phyloP scores from a whole-genome alignment of 92 coral and sea anemone genomes.

The Parazoanthus swiftii region DNA sequence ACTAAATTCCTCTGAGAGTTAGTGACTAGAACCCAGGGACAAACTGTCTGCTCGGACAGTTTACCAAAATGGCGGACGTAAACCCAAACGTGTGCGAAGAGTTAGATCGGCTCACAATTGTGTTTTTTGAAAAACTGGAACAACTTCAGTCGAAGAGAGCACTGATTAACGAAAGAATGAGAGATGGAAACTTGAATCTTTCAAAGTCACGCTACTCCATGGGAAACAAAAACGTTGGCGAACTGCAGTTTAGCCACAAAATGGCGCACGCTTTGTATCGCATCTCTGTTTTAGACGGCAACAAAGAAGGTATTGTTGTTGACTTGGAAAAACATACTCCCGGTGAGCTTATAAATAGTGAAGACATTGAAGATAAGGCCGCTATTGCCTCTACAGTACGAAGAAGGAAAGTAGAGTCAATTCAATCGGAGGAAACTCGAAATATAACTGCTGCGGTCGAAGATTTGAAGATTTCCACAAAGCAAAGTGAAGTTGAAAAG shows the following conservation, averaged over 20 bases:
- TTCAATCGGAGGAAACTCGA: constrained; percentile 22
- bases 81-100: constrained; percentile 41
- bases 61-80: constrained; percentile 77
- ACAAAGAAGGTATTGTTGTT: constrained; percentile 15
- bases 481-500: background rate
- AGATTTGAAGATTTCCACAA: constrained; percentile 33
- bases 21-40: constrained; percentile 21
- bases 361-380: constrained; percentile 32
- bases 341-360: constrained; percentile 20
- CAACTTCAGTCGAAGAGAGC: constrained; percentile 62
- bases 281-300: constrained; percentile 27
- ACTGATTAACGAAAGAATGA: constrained; percentile 61
- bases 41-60: background rate
- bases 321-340: constrained; percentile 52
- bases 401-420: constrained; percentile 40
- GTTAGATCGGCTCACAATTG: constrained; percentile 68
- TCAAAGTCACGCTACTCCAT: constrained; percentile 97
- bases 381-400: constrained; percentile 13
- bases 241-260: constrained; percentile 77
- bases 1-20: background rate
- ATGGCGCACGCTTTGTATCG: constrained; percentile 71
- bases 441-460: constrained; percentile 47
- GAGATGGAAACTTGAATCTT: constrained; percentile 85
- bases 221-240: constrained; percentile 93
- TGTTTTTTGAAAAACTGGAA: constrained; percentile 82